Percentiles rank a stretch among this genome's conserved stretches.
phyloP scores from a whole-genome alignment of 1,140 invertebrate species.

The Leptinotarsa lineolata region DNA sequence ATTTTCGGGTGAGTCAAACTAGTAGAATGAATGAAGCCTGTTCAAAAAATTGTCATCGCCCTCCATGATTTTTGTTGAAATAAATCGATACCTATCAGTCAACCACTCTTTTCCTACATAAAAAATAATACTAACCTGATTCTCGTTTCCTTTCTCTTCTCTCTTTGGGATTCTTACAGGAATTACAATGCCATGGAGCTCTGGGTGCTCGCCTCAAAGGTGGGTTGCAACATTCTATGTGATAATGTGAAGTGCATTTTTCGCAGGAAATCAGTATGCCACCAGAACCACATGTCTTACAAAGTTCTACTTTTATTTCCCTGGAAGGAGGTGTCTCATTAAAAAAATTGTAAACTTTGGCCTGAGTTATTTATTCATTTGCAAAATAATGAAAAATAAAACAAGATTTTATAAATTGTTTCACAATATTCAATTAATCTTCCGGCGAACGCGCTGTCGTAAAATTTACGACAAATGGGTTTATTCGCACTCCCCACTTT shows the following conservation, averaged over 20 bases:
- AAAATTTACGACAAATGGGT: no score
- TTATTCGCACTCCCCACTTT: no score
- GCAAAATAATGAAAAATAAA: no score
- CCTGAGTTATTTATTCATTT: neutral
- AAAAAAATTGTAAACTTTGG: neutral
- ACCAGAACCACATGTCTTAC: conserved; percentile 57
- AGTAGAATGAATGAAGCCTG: neutral
- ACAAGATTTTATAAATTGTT: neutral
- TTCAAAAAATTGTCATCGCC: no score
- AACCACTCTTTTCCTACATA: no score
- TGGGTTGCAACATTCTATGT: conserved; percentile 66
- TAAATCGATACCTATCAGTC: no score
- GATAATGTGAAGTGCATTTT: conserved; percentile 61
- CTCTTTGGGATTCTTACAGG: conserved; percentile 58
- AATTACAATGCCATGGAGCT: conserved; percentile 64
- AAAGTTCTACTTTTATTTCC: conserved; percentile 50
- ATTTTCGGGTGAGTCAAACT: neutral
- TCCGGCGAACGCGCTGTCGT: no score
- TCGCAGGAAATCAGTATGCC: conserved; percentile 66
- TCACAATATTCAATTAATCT: neutral
- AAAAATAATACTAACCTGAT: no score
- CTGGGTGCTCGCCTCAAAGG: conserved; percentile 63
- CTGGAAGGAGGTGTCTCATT: conserved; percentile 22
- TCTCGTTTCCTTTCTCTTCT: conserved; percentile 31
- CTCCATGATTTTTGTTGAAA: no score